Conservation (phyloP, 2,113 vertebrate species). For the Chrysochloris asiatica region DNA sequence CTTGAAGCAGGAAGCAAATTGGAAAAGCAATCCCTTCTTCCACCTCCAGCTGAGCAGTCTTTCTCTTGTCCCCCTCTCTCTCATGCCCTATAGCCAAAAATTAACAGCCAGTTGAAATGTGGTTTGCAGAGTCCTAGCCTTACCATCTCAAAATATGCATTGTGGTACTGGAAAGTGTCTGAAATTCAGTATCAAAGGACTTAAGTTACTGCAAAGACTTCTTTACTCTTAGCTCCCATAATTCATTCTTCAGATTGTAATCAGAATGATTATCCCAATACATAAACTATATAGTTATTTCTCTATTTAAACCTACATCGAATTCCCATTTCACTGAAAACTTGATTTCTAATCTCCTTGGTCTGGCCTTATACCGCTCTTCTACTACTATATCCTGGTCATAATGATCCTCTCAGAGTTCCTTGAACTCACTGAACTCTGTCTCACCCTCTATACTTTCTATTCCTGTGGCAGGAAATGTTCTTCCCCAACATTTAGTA, state of each 20-base stretch:
- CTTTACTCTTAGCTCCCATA: not conserved
- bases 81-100: rapidly evolving
- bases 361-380: not conserved
- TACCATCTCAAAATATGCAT: not conserved
- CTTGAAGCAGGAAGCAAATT: not conserved
- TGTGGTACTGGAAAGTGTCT: not conserved
- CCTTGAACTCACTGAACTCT: not conserved
- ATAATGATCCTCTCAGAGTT: not conserved
- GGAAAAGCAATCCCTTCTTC: not conserved
- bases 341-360: not conserved
- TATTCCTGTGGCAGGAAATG: not conserved
- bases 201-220: not conserved
- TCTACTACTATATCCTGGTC: not conserved
- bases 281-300: not conserved
- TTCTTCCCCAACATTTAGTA: not conserved
- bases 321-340: not conserved
- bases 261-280: not conserved
- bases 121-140: not conserved
- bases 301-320: not conserved
- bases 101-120: not conserved
- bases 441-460: not conserved
- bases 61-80: not conserved
- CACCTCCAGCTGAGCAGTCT: not conserved
- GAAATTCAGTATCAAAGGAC: not conserved
- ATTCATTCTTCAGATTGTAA: not conserved